Base-by-base conservation (phyloP, 2,888 invertebrate genomes). In the Alsophila aescularia region DNA sequence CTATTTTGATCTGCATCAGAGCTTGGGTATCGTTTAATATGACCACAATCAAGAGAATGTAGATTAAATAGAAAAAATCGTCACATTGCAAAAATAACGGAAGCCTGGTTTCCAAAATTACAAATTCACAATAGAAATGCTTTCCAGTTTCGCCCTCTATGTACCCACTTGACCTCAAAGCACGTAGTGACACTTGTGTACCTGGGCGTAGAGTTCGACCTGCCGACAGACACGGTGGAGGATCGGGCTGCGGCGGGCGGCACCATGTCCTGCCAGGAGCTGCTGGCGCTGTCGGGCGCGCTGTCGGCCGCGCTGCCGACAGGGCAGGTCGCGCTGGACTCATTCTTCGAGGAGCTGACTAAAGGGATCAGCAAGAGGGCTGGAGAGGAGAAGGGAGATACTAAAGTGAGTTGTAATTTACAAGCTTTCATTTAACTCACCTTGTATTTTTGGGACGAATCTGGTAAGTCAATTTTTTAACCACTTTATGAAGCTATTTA, bases 291-390 rank as follows among this genome's bases (percentile, higher is more conserved):
- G 48, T 96, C 96, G 42, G 98, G 98, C 8, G 98, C 98, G 0
- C 93, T 98, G 49, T 97, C 97, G 60, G 98, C 98, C 0, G 97
- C 98, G 0, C 86, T 98, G 59, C 97, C 98, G 1, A 97, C 98
- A 3, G 96, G 97, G 14, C 96, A 96, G 81, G 94, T 96, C 36
- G 96, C 96, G 10, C 86, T 97, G 43, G 96, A 97, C 77, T 95
- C 96, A 0, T 96, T 97, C 83, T 95, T 97, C 73, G 95, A 95
- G 73, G 96, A 96, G 42, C 90, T 96, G 40, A 95, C 95, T 8
- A 96, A 96, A 77, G 96, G 95, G 64, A 94, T 93, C 69, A 87
- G 88, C 62, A 92, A 92, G 62, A 73, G 92, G 53, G 88, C 90
- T 5, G 90, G 90, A 0, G 91, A 89, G 7, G 90, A 89, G 41